Percentiles rank a stretch among this genome's conserved stretches.
phyloP scores from a whole-genome alignment of 2,797 vertebrate species.

The Choloepus didactylus region DNA sequence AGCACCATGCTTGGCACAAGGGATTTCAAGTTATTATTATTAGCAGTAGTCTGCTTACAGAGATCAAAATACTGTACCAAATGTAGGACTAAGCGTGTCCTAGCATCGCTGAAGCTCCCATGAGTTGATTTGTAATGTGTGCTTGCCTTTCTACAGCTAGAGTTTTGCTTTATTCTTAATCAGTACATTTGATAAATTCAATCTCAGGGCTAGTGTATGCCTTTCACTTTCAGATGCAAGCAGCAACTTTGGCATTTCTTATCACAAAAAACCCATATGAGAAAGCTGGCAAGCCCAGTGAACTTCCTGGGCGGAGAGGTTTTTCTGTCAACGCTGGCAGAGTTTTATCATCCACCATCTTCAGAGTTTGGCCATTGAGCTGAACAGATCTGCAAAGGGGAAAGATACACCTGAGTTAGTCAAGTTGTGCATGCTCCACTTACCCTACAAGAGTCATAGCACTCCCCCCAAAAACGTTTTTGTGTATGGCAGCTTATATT shows the following conservation, averaged over 20 bases:
- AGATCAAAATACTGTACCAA: background rate
- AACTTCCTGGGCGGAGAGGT: slow-evolving; percentile 85
- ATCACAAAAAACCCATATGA: slow-evolving; percentile 95
- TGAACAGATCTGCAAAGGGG: slow-evolving; percentile 89
- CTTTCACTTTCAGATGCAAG: slow-evolving; percentile 88
- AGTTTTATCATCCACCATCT: slow-evolving; percentile 93
- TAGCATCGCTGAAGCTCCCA: accelerated
- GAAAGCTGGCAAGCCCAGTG: slow-evolving; percentile 91
- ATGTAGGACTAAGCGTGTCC: background rate
- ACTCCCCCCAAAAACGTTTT: background rate
- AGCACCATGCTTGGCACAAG: background rate
- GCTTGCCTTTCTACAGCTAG: background rate
- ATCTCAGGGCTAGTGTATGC: background rate
- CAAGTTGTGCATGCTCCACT: background rate
- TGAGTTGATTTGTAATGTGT: background rate
- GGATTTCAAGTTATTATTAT: background rate
- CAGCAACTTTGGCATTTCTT: slow-evolving; percentile 88
- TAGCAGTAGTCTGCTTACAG: background rate
- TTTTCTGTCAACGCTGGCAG: slow-evolving; percentile 90
- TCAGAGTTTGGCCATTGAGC: slow-evolving; percentile 91
- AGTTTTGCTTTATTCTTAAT: background rate
- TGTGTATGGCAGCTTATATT: background rate
- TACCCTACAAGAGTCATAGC: background rate
- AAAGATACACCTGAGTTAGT: slow-evolving; percentile 35
- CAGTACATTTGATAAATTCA: background rate